Evolutionary conservation across 2,113 vertebrate genomes (phyloP).

Genomic region (Lethenteron camtschaticum): DNA sequence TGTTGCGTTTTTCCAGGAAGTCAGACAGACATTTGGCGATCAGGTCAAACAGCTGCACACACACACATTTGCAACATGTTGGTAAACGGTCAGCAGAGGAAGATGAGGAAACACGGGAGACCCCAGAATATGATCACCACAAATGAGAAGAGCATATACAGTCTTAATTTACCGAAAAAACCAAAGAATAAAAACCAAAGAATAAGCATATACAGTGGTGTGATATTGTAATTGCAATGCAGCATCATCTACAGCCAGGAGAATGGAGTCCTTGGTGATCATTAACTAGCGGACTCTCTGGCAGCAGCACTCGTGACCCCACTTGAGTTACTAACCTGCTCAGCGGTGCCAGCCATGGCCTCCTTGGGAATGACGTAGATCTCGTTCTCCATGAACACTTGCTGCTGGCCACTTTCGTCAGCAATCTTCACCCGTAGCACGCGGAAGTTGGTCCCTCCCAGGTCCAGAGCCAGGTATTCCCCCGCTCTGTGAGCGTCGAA

Average conservation of each 20-base stretch:
- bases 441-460: constrained; percentile 69
- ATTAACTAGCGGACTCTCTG: too few relatives aligned
- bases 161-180: too few relatives aligned
- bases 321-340: constrained; percentile 29
- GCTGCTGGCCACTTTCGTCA: constrained; percentile 38
- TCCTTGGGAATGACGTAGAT: constrained; percentile 75
- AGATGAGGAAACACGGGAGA: too few relatives aligned
- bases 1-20: constrained; percentile 27
- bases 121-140: too few relatives aligned
- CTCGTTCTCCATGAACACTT: constrained; percentile 75
- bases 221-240: too few relatives aligned
- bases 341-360: constrained; percentile 53
- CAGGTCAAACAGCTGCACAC: constrained; percentile 49
- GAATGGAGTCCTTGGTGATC: too few relatives aligned
- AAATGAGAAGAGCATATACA: too few relatives aligned
- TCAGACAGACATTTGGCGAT: constrained; percentile 28
- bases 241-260: too few relatives aligned
- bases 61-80: not conserved
- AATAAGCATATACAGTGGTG: too few relatives aligned
- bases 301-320: too few relatives aligned
- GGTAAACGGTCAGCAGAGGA: too few relatives aligned
- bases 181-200: too few relatives aligned
- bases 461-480: constrained; percentile 66
- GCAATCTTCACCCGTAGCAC: constrained; percentile 63
- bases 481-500: constrained; percentile 34